Base-by-base conservation (phyloP, 2,888 invertebrate genomes). In the Agrochola circellaris region DNA sequence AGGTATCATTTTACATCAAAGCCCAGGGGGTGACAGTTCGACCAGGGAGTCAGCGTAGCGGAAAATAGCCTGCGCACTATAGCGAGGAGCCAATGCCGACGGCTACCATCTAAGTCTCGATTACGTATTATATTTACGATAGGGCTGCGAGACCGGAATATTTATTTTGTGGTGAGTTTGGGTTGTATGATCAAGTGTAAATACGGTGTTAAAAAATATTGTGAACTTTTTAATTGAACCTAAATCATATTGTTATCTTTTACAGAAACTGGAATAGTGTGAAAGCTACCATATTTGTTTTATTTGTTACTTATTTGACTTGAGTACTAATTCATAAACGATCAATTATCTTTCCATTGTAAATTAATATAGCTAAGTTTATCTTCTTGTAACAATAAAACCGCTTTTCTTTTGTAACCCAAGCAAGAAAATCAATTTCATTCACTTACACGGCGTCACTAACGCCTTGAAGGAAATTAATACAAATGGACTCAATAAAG, bases 51-150 rank as follows among this genome's bases (percentile, higher is more conserved):
- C 91, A 92, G 85, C 90, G 90, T 90, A 88, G 88, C 92, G 92
- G 92, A 93, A 93, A 93, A 93, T 93, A 92, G 90, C 89, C 88
- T 92, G 84, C 86, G 84, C 87, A 80, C 85, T 87, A 89, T 87
- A 88, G 82, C 82, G 67, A 77, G 75, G 56, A 80, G 71, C 68
- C 73, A 72, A 81, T 45, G 82, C 73, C 74, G 68, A 30, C 69
- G 79, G 82, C 80, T 72, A 77, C 67, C 68, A 75, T 42, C 60
- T 75, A 66, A 82, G 82, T 80, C 84, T 82, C 80, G 81, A 89
- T 84, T 83, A 86, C 77, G 79, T 75, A 64, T 66, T 79, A 74
- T 85, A 84, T 85, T 87, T 86, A 86, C 73, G 81, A 81, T 67
- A 77, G 72, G 65, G 76, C 66, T 73, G 62, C 65, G 61, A 79